These are phyloP conservation scores for Gobionotothen gibberifrons DNA, from an alignment of 2,797 vertebrate species.

Conservation along the genomic window DNA sequence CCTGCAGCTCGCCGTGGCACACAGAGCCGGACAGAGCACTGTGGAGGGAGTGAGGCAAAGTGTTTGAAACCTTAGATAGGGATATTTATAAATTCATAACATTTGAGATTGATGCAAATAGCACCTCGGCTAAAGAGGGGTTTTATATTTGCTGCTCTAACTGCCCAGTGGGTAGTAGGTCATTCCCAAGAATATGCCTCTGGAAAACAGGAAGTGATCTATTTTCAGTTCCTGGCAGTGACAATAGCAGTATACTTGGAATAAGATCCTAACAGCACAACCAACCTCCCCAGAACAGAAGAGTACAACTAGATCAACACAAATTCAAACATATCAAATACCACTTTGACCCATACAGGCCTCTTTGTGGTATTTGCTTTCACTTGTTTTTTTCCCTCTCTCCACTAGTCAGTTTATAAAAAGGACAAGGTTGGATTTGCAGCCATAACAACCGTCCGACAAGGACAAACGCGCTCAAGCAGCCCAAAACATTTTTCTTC, in stretches of 20 bases:
- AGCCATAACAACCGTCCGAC: slow-evolving; percentile 47
- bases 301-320: background rate
- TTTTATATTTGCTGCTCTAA: slow-evolving; percentile 7
- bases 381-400: slow-evolving; percentile 20
- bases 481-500: no score
- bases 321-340: background rate
- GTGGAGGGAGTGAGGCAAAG: slow-evolving; percentile 19
- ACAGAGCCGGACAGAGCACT: slow-evolving; percentile 93
- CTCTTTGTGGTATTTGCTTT: slow-evolving; percentile 24
- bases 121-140: background rate
- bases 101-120: background rate
- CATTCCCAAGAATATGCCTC: slow-evolving; percentile 10
- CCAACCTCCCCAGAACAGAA: background rate
- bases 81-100: slow-evolving; percentile 4
- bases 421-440: slow-evolving; percentile 24
- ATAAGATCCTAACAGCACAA: slow-evolving; percentile 3
- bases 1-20: slow-evolving; percentile 94
- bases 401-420: slow-evolving; percentile 7
- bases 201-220: slow-evolving; percentile 48
- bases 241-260: background rate
- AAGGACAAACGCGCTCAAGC: no score
- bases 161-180: slow-evolving; percentile 5
- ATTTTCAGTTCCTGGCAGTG: slow-evolving; percentile 23
- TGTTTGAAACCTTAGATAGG: background rate
- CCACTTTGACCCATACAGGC: no score